These are phyloP conservation scores for Chloromyia formosa DNA, from an alignment of 2,888 invertebrate genomes.

Conservation along the genomic window DNA sequence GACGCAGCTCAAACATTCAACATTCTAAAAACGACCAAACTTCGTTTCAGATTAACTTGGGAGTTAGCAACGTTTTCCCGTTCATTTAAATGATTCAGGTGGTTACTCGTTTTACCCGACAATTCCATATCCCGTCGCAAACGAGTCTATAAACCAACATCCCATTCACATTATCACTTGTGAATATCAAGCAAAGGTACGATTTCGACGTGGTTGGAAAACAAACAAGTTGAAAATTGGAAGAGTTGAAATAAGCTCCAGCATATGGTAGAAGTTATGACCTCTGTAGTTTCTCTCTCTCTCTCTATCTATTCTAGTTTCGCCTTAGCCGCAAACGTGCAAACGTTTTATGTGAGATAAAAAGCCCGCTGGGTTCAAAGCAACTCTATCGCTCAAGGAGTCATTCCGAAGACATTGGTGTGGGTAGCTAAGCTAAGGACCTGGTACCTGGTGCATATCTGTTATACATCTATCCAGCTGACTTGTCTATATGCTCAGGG, in stretches of 20 bases:
- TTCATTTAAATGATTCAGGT: neutral
- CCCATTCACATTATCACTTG: neutral
- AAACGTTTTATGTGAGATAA: too few relatives aligned
- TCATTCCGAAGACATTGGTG: neutral
- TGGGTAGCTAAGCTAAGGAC: neutral
- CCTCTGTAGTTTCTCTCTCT: neutral
- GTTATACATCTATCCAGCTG: conserved; percentile 7
- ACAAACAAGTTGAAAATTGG: conserved; percentile 1
- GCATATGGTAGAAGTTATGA: neutral
- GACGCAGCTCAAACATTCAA: too few relatives aligned
- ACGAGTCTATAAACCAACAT: neutral
- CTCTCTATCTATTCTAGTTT: neutral
- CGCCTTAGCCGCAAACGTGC: neutral
- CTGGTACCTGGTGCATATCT: neutral
- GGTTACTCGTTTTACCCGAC: neutral
- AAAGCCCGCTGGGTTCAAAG: neutral
- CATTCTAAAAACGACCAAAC: too few relatives aligned
- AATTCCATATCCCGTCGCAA: neutral
- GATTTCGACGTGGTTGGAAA: neutral
- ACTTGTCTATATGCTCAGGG: conserved; percentile 7
- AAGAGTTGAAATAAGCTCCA: neutral
- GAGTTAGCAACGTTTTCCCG: neutral
- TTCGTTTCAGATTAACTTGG: too few relatives aligned
- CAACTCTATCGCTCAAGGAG: neutral
- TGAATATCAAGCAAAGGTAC: neutral